Percentiles rank a stretch among this genome's conserved stretches.
Conservation (phyloP, 2,113 vertebrate genomes). For the Eublepharis macularius region DNA sequence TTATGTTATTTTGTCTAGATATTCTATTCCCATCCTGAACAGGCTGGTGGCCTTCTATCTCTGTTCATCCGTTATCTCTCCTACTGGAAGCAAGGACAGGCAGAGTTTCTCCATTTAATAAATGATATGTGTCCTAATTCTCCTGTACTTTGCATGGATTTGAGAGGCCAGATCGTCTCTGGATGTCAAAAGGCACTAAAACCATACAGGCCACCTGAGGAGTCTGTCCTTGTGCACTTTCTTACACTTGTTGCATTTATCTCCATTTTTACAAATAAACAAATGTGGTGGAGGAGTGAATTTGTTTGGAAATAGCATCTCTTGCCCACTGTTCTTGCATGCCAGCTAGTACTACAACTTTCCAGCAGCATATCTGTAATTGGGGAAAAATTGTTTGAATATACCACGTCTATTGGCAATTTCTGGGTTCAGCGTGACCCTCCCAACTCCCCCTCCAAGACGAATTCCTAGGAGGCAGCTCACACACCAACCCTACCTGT, state of each 20-base stretch:
- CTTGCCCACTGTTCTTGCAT: not conserved
- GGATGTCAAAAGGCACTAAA: not conserved
- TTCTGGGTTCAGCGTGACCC: not conserved
- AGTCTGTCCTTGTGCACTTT: not conserved
- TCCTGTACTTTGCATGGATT: slow-evolving; percentile 24
- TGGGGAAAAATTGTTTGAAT: not conserved
- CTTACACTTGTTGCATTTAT: not conserved
- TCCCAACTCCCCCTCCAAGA: not conserved
- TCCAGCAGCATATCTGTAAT: not conserved
- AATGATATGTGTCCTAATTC: not conserved
- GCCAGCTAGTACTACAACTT: not conserved
- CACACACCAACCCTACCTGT: not conserved
- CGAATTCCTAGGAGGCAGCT: not conserved
- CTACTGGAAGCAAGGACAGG: slow-evolving; percentile 50
- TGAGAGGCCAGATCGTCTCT: not conserved
- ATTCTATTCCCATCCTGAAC: slow-evolving; percentile 35
- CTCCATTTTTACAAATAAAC: not conserved
- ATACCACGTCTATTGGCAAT: not conserved
- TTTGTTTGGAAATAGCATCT: not conserved
- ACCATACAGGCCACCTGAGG: not conserved
- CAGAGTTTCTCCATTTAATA: slow-evolving; percentile 41
- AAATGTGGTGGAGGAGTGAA: not conserved
- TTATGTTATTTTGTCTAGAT: slow-evolving; percentile 42
- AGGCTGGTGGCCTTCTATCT: slow-evolving; percentile 43
- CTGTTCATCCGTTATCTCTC: slow-evolving; percentile 48